Evolutionary conservation across 2,888 invertebrate genomes (phyloP).

Genomic region (Quadroppia sp.): DNA sequence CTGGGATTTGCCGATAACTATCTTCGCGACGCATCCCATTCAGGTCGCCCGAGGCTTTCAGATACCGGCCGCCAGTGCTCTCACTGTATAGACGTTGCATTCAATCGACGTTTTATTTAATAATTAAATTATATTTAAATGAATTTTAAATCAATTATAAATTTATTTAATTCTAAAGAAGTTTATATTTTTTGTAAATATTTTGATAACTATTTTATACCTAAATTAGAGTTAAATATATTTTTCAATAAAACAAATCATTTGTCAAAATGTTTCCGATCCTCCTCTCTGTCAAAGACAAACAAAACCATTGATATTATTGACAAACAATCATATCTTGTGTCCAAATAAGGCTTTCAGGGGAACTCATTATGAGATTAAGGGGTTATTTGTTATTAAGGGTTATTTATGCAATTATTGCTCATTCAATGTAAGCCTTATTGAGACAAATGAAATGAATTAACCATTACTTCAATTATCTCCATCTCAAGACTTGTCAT

Average conservation of each 20-base stretch:
- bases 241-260: constrained; percentile 22
- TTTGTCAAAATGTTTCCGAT: constrained; percentile 24
- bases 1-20: constrained; percentile 92
- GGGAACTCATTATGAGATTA: no score
- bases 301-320: neutral
- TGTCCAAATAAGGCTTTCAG: no score
- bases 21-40: constrained; percentile 80
- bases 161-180: neutral
- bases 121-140: neutral
- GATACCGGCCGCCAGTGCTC: constrained; percentile 42
- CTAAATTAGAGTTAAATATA: constrained; percentile 7
- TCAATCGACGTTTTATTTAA: neutral
- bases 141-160: constrained; percentile 6
- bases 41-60: constrained; percentile 48
- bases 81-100: constrained; percentile 19
- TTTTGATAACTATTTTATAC: constrained; percentile 24
- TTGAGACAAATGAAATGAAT: neutral
- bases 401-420: no score
- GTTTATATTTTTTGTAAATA: constrained; percentile 20
- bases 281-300: constrained; percentile 28
- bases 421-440: no score
- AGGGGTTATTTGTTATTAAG: no score
- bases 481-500: constrained; percentile 46
- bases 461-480: constrained; percentile 44
- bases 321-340: constrained; percentile 4